Evolutionary conservation across 1,140 invertebrate species (phyloP), one percentile per base, ranked within the genome.

Genomic region (Orius insidiosus): DNA sequence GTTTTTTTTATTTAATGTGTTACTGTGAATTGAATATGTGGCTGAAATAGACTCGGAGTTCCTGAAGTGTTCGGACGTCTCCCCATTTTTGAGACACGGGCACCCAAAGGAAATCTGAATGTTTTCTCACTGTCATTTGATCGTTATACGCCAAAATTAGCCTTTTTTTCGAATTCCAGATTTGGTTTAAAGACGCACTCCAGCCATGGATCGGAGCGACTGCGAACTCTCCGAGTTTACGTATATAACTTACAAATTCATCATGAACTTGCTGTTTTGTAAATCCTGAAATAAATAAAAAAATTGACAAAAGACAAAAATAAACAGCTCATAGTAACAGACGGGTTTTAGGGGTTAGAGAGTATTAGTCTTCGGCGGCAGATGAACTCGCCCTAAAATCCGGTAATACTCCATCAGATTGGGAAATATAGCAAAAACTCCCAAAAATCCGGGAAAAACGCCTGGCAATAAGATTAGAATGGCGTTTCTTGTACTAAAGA

Each of bases 131-230:
- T 1, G 66, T 55, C 2, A 53, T 46, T 11, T 49, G 43, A 7
- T 69, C 56, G 43, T 75, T 70, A 48, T 76, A 77, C 10, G 70
- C 67, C 4, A 77, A 56, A 41, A 77, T 67, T 0, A 76, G 54
- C 39, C 70, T 63, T 50, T 63, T 66, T 2, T 62, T 59, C 0
- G 59, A 57, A 2, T 55, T 52, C 71, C 72, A 74, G 34, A 76
- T 62, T 1, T 67, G 61, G 0, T 62, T 55, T 8, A 76, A 40
- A 0, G 60, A 62, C 3, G 60, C 61, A 2, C 56, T 51, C 65
- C 70, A 73, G 3, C 60, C 64, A 7, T 62, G 50, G n/a, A 57
- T 55, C 10, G 62, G 33, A 46, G 65, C 62, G 3, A 66, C 58
- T 38, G 68, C 59, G 15, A 66, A 61, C n/a, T 65, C 59, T 1